A percentile compares a stretch with the other conserved stretches of the same genome.
These are phyloP conservation scores for Nesometra sesokonis DNA, from an alignment of 35 echinoderm and acorn worm species.

Conservation along the genomic window DNA sequence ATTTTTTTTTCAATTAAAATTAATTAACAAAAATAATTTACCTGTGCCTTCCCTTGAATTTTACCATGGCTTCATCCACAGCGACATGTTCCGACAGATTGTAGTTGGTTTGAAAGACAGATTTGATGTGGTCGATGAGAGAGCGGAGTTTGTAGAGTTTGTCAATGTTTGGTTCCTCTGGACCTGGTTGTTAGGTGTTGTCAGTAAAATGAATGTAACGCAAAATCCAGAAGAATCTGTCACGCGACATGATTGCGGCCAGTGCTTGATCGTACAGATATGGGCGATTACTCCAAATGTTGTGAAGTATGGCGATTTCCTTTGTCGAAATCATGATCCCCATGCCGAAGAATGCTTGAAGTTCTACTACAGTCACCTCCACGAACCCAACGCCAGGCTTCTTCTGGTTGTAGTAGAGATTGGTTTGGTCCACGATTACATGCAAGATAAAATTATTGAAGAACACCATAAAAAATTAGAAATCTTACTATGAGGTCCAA, in stretches of 20 bases:
- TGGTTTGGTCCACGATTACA: not conserved
- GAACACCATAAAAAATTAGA: not conserved
- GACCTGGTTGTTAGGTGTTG: not conserved
- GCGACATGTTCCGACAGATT: conserved; percentile 7
- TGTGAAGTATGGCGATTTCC: not conserved
- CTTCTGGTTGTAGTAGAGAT: not conserved
- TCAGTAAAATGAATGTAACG: not conserved
- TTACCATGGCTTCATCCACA: conserved; percentile 44
- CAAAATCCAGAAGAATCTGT: not conserved
- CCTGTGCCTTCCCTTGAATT: conserved; percentile 5
- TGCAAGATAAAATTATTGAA: not conserved
- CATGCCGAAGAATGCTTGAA: conserved; percentile 6
- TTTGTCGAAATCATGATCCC: not conserved
- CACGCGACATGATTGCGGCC: not conserved
- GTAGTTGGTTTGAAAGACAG: not conserved
- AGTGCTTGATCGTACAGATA: not conserved
- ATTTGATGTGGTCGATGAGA: not conserved
- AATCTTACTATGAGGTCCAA: no score
- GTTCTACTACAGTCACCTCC: not conserved
- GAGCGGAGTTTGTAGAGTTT: not conserved
- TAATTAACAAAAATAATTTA: conserved; percentile 32
- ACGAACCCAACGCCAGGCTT: not conserved
- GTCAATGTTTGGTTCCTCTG: not conserved
- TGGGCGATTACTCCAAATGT: not conserved
- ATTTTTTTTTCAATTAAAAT: no score